Evolutionary conservation across 2,797 vertebrate species (phyloP).

Genomic region (Triplophysa yarkandensis): DNA sequence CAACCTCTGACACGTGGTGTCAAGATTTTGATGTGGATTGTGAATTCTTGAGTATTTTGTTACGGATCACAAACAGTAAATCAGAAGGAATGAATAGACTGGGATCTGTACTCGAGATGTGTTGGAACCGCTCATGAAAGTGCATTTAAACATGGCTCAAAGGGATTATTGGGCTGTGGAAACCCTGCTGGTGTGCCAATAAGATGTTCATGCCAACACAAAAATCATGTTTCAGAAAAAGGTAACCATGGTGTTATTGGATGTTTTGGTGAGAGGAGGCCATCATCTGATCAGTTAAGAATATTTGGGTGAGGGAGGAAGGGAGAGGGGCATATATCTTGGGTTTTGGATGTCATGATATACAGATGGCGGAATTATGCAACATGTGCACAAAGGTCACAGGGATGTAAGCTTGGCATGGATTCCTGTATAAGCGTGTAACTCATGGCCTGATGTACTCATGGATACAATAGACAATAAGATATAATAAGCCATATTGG

Average conservation of each 20-base stretch:
- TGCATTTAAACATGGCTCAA: background rate
- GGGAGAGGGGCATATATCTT: background rate
- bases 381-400: slow-evolving; percentile 43
- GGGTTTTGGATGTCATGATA: slow-evolving; percentile 10
- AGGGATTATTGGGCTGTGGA: background rate
- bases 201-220: background rate
- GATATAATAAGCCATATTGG: slow-evolving; percentile 64
- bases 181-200: background rate
- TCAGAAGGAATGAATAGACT: background rate
- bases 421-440: slow-evolving; percentile 47
- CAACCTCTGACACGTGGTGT: background rate
- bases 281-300: background rate
- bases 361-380: background rate
- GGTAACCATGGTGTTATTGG: background rate
- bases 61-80: background rate
- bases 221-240: background rate
- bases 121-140: too few relatives aligned
- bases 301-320: background rate
- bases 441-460: slow-evolving; percentile 55
- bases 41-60: background rate
- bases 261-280: background rate
- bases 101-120: background rate
- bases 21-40: background rate
- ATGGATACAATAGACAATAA: slow-evolving; percentile 65
- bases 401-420: slow-evolving; percentile 45